Conservation (phyloP, 2,113 vertebrate species). For the Centropus bengalensis region DNA sequence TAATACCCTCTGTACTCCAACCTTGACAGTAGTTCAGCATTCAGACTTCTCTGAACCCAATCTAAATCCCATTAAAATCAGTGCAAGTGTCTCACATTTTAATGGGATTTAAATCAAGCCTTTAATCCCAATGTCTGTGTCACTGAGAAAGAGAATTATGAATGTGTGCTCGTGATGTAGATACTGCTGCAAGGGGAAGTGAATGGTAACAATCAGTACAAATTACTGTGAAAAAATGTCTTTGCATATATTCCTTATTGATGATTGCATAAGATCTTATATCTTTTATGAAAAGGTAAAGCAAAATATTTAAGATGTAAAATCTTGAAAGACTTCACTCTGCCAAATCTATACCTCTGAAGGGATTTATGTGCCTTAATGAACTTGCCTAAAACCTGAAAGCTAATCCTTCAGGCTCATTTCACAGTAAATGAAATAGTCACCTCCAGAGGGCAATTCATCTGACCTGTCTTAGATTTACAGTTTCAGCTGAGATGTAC, state of each 20-base stretch:
- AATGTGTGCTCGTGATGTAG: neutral
- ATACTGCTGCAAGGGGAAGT: neutral
- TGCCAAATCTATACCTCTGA: neutral
- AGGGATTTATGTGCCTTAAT: neutral
- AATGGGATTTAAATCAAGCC: conserved; percentile 55
- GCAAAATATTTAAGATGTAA: neutral
- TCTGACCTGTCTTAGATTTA: neutral
- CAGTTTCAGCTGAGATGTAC: neutral
- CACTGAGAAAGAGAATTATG: conserved; percentile 5
- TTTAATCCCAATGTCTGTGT: conserved; percentile 32
- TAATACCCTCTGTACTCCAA: conserved; percentile 40
- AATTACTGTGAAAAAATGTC: neutral
- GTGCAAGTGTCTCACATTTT: conserved; percentile 30
- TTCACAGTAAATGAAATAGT: neutral
- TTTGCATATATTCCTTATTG: too few relatives aligned
- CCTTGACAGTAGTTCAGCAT: conserved; percentile 7
- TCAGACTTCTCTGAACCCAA: neutral
- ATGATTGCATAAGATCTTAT: neutral
- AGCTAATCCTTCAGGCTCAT: neutral
- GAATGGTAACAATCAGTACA: neutral
- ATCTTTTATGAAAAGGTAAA: neutral
- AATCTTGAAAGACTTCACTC: neutral
- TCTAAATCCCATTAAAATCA: conserved; percentile 61
- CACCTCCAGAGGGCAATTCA: neutral
- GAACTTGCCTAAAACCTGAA: neutral